phyloP scores from a whole-genome alignment of 2,113 vertebrate species.

The Menura novaehollandiae region DNA sequence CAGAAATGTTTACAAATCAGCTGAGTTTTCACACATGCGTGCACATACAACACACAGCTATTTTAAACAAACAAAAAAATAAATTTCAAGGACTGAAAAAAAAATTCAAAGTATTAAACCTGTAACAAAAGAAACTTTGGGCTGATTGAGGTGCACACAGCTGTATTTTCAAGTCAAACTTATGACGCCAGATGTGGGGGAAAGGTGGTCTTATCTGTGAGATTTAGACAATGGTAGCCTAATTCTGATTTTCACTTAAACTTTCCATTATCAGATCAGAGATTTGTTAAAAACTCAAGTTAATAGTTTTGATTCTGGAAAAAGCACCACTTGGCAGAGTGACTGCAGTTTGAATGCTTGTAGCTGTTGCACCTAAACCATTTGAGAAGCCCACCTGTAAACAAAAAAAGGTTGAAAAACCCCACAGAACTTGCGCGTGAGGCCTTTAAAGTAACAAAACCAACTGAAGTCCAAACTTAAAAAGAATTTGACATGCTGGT shows the following conservation, averaged over 20 bases:
- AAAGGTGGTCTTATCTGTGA: background rate
- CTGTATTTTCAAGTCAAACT: constrained; percentile 37
- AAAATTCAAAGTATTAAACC: constrained; percentile 71
- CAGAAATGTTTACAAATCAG: background rate
- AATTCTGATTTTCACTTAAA: constrained; percentile 37
- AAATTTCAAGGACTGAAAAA: constrained; percentile 34
- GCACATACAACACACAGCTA: constrained; percentile 37
- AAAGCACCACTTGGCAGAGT: constrained; percentile 5
- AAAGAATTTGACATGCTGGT: constrained; percentile 85
- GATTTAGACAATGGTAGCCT: background rate
- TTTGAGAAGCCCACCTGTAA: constrained; percentile 78
- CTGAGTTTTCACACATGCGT: background rate
- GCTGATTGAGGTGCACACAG: constrained; percentile 79
- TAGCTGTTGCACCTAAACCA: constrained; percentile 81
- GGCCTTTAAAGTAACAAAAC: constrained; percentile 79
- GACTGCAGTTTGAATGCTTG: background rate
- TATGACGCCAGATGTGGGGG: background rate
- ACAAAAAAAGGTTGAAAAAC: constrained; percentile 74
- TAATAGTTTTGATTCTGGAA: constrained; percentile 33
- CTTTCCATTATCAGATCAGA: background rate
- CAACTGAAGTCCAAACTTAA: constrained; percentile 82
- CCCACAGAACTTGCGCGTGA: constrained; percentile 60
- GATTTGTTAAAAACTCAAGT: background rate
- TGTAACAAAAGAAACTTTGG: constrained; percentile 75
- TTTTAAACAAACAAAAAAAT: constrained; percentile 36